Evolutionary conservation across 1,140 invertebrate genomes (phyloP).

Genomic region (Sinella curviseta): DNA sequence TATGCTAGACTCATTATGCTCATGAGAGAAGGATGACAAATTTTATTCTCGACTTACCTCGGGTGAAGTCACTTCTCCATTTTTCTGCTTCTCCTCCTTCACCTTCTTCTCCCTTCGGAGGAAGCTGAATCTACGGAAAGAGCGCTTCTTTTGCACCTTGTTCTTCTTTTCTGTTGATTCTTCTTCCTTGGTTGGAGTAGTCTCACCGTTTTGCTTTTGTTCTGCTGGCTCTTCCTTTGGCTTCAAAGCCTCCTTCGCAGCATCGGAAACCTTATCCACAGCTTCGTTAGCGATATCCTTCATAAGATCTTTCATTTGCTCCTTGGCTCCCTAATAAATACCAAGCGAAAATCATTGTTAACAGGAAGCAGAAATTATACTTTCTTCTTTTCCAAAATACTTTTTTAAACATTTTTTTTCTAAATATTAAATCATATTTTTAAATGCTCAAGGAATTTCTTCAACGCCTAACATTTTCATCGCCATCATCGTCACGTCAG

Average conservation of each 20-base stretch:
- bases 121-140: conserved; percentile 51
- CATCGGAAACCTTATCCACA: conserved; percentile 34
- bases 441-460: neutral
- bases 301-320: conserved; percentile 45
- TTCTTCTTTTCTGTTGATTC: conserved; percentile 47
- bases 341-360: neutral
- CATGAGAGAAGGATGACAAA: too few relatives aligned
- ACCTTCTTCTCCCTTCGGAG: conserved; percentile 51
- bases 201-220: conserved; percentile 35
- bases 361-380: neutral
- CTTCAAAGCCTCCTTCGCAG: conserved; percentile 35
- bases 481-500: neutral
- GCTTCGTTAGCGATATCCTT: conserved; percentile 38
- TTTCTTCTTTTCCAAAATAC: neutral
- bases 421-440: neutral
- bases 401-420: neutral
- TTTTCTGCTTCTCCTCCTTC: conserved; percentile 51
- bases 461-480: neutral
- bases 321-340: conserved; percentile 40
- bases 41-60: conserved; percentile 46
- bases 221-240: conserved; percentile 36
- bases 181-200: conserved; percentile 45
- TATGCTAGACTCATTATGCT: too few relatives aligned
- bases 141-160: conserved; percentile 51
- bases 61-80: conserved; percentile 49